Base-by-base conservation (phyloP, 2,797 vertebrate genomes). In the Gila robusta region DNA sequence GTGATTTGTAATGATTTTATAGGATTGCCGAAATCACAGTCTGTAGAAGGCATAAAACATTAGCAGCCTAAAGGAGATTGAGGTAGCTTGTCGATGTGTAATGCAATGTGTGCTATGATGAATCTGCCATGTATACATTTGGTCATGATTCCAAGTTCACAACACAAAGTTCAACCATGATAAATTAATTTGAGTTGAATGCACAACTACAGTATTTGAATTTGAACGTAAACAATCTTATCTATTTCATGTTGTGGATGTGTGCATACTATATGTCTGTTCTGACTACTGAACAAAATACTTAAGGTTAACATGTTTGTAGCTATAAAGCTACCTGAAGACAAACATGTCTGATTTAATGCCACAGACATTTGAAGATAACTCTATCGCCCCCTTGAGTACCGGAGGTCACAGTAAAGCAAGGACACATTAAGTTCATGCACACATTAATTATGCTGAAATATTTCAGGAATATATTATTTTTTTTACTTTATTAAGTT, bases 21-120 rank as follows among this genome's bases (percentile, higher is more conserved):
- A 49, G 14, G 4, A 49, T 49, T 49, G 14, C 47, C 14, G 47
- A 49, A 49, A 49, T 49, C 47, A 49, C 14, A 49, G 47, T 16
- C 47, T 49, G 47, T 49, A 49, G 44, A 44, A 49, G 47, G 47
- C 14, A 49, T 97, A 97, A 98, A 97, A 69, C 62, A 54, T 69
- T 82, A 26, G 47, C 49, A 21, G 12, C 35, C 2, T 7, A 70
- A 84, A 70, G 47, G 64, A 54, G 83, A 79, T 56, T 70, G 44
- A 69, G 44, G 41, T 81, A n/a, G 62, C 62, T 81, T 69, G 79
- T 81, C 49, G 35, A 37, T 56, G 23, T 82, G 49, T 47, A 71
- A 39, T 84, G 37, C 44, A 37, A 21, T 39, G 71, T 76, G 59
- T 69, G 82, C 41, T 59, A 1, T 41, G 32, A 78, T 69, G 23